Percentiles rank a stretch among this genome's conserved stretches.
phyloP scores from a whole-genome alignment of 2,888 invertebrate species.

The Magallana nippona region DNA sequence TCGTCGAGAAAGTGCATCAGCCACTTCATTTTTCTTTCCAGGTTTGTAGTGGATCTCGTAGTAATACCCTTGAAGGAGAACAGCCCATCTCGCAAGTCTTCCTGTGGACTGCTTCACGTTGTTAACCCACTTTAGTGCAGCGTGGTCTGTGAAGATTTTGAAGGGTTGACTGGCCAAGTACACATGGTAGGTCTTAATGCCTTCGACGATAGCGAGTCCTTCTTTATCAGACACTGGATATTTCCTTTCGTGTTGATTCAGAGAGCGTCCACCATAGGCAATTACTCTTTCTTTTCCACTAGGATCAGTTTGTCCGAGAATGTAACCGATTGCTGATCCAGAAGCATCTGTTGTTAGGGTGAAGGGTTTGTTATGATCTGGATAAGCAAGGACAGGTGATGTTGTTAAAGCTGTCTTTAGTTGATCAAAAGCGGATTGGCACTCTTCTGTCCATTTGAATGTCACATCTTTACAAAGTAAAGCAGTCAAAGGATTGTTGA shows the following conservation, averaged over 20 bases:
- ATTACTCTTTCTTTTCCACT: conserved; percentile 49
- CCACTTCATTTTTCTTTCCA: too few relatives aligned
- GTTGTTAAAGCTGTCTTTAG: conserved; percentile 63
- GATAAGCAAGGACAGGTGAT: conserved; percentile 56
- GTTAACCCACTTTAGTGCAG: conserved; percentile 48
- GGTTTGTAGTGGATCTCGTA: conserved; percentile 36
- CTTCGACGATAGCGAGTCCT: conserved; percentile 52
- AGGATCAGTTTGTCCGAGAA: conserved; percentile 54
- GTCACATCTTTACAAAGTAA: conserved; percentile 35
- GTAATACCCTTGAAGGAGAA: conserved; percentile 42
- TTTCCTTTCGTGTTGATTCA: conserved; percentile 46
- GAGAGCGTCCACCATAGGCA: conserved; percentile 53
- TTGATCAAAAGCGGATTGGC: conserved; percentile 46
- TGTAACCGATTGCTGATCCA: conserved; percentile 52
- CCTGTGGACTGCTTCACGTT: conserved; percentile 47
- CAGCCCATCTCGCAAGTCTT: conserved; percentile 42
- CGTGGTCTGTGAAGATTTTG: conserved; percentile 31
- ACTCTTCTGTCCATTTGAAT: conserved; percentile 42
- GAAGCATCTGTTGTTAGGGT: conserved; percentile 57
- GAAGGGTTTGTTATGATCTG: conserved; percentile 56
- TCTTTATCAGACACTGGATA: conserved; percentile 50
- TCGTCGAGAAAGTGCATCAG: too few relatives aligned
- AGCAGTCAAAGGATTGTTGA: conserved; percentile 32
- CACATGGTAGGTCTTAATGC: conserved; percentile 49
- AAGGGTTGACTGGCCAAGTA: conserved; percentile 52